These are phyloP conservation scores for Anthoptus insignis DNA, from an alignment of 2,888 invertebrate genomes.

Conservation along the genomic window DNA sequence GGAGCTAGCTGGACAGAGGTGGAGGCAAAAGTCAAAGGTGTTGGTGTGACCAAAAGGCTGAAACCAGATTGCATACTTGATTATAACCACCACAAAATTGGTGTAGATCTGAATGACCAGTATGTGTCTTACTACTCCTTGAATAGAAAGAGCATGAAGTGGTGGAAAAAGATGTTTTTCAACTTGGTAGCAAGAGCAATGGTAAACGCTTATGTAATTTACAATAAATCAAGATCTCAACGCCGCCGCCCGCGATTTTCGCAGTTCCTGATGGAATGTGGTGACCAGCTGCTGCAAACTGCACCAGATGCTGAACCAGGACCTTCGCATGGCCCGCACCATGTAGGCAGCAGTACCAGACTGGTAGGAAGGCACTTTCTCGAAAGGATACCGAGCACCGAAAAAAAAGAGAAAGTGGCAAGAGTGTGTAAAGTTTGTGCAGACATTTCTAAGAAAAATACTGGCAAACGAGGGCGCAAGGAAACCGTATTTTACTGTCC, in stretches of 20 bases:
- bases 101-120: constrained; percentile 6
- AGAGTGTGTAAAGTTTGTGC: too few relatives aligned
- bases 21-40: constrained; percentile 33
- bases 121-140: constrained; percentile 19
- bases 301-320: constrained; percentile 23
- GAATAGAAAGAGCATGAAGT: constrained; percentile 41
- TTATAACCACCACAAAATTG: neutral
- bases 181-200: constrained; percentile 43
- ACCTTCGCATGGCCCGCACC: constrained; percentile 20
- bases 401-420: neutral
- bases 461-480: too few relatives aligned
- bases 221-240: constrained; percentile 28
- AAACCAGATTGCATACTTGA: constrained; percentile 5
- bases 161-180: constrained; percentile 49
- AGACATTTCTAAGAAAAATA: too few relatives aligned
- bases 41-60: neutral
- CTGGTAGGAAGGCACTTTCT: constrained; percentile 29
- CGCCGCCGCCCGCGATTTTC: constrained; percentile 23
- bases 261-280: constrained; percentile 36
- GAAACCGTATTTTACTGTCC: too few relatives aligned
- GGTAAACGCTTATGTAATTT: constrained; percentile 44
- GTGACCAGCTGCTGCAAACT: constrained; percentile 28
- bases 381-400: constrained; percentile 10
- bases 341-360: constrained; percentile 22
- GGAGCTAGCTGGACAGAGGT: constrained; percentile 36